Evolutionary conservation across 1,140 invertebrate species (phyloP).

Genomic region (Atta colombica): DNA sequence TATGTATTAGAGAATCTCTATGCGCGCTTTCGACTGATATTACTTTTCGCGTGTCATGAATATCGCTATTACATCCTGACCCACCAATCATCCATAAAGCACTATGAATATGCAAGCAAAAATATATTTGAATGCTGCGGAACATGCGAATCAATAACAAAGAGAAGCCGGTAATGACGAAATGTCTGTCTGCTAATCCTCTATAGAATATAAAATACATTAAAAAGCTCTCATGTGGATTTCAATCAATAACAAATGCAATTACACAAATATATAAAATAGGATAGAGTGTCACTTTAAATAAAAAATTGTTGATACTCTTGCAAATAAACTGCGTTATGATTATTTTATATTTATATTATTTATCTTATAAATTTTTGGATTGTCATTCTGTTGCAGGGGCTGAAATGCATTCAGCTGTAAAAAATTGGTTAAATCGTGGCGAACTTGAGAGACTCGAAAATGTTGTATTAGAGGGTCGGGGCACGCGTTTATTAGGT

Average conservation of each 20-base stretch:
- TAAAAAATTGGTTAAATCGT: constrained; percentile 90
- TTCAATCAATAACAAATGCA: background rate
- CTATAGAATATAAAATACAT: constrained; percentile 9
- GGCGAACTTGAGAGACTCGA: constrained; percentile 93
- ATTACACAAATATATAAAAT: background rate
- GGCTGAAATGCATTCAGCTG: constrained; percentile 86
- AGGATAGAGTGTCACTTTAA: background rate
- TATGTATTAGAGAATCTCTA: background rate
- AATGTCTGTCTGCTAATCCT: background rate
- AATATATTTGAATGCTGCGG: constrained; percentile 20
- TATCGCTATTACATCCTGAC: constrained; percentile 34
- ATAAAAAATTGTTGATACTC: background rate
- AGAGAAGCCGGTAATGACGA: background rate
- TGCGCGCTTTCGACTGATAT: constrained; percentile 23
- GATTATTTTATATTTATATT: background rate
- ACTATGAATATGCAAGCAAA: constrained; percentile 52
- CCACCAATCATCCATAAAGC: constrained; percentile 23
- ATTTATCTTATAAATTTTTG: background rate
- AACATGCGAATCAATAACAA: constrained; percentile 43
- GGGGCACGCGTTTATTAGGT: constrained; percentile 90
- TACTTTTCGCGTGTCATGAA: constrained; percentile 51
- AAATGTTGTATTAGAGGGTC: constrained; percentile 92
- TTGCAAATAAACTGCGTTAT: background rate
- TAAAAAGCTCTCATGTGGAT: background rate
- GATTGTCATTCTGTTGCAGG: constrained; percentile 30